phyloP scores from a whole-genome alignment of 2,888 invertebrate genomes.

The Campopleginae sp. region DNA sequence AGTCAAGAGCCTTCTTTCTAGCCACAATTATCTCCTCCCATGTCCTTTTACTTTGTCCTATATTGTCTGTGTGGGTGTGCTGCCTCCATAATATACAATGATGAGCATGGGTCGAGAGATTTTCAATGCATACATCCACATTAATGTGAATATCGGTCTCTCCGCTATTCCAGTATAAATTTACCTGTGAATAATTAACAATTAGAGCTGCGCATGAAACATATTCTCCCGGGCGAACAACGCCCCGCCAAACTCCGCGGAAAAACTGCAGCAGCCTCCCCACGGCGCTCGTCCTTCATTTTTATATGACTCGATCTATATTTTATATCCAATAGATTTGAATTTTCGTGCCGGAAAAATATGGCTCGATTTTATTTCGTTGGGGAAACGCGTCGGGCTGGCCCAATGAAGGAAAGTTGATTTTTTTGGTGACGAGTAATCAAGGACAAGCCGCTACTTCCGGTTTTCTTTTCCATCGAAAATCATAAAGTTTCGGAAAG shows the following conservation, averaged over 20 bases:
- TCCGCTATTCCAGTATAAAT: neutral
- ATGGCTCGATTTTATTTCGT: no score
- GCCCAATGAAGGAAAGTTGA: neutral
- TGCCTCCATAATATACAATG: neutral
- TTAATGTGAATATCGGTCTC: neutral
- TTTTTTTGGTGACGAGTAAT: no score
- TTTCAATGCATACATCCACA: constrained; percentile 18
- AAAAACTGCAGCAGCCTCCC: constrained; percentile 35
- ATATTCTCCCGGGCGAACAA: constrained; percentile 46
- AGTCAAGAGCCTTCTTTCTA: constrained; percentile 50
- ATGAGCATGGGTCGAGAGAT: constrained; percentile 23
- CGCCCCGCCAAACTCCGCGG: constrained; percentile 32
- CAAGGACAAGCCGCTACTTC: no score
- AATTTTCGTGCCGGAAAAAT: neutral
- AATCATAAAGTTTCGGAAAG: no score
- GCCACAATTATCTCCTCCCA: constrained; percentile 26
- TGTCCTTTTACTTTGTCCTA: neutral
- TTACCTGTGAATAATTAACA: constrained; percentile 57
- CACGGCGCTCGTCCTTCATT: constrained; percentile 22
- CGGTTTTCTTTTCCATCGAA: neutral
- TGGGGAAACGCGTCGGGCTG: neutral
- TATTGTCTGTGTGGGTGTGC: neutral
- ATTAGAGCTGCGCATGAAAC: constrained; percentile 52
- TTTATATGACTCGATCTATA: neutral
- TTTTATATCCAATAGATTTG: neutral